Percentiles rank a stretch among this genome's conserved stretches.
phyloP scores from a whole-genome alignment of 53 echinoderm and acorn worm genomes.

The Holothuria scabra region DNA sequence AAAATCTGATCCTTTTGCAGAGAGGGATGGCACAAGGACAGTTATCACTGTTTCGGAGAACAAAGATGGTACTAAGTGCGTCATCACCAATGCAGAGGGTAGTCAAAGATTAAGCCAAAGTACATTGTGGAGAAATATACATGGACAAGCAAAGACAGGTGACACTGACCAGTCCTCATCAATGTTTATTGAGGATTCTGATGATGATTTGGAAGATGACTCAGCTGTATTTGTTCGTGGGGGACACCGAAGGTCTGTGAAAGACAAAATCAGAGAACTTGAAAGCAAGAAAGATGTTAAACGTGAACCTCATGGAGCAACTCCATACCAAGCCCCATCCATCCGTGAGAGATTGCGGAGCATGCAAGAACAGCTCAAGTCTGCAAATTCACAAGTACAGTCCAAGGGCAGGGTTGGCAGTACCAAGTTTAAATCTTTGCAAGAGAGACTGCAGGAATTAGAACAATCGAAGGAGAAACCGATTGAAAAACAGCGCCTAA shows the following conservation, averaged over 20 bases:
- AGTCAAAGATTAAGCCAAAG: conserved; percentile 34
- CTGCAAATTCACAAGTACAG: not conserved
- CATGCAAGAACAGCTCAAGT: conserved; percentile 66
- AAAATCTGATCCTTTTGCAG: conserved; percentile 43
- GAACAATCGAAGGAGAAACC: conserved; percentile 70
- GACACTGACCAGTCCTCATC: conserved; percentile 6
- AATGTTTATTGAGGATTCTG: conserved; percentile 37
- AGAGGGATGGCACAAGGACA: conserved; percentile 39
- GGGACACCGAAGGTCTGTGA: conserved; percentile 55
- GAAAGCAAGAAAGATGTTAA: conserved; percentile 58
- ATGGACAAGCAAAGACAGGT: not conserved
- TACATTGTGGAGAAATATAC: conserved; percentile 21
- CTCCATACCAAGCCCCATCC: conserved; percentile 61
- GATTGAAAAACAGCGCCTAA: conserved; percentile 8
- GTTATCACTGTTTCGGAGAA: conserved; percentile 41
- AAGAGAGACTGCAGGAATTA: conserved; percentile 74
- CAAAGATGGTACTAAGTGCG: conserved; percentile 28
- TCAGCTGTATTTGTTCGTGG: conserved; percentile 20
- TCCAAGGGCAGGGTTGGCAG: not conserved
- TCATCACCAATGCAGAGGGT: conserved; percentile 31
- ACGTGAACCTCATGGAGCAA: conserved; percentile 65
- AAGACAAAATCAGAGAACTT: conserved; percentile 68
- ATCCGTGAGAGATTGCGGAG: conserved; percentile 74
- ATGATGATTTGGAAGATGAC: conserved; percentile 36
- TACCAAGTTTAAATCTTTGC: conserved; percentile 71